phyloP scores from a whole-genome alignment of 2,113 vertebrate species.

The Zapus hudsonius region DNA sequence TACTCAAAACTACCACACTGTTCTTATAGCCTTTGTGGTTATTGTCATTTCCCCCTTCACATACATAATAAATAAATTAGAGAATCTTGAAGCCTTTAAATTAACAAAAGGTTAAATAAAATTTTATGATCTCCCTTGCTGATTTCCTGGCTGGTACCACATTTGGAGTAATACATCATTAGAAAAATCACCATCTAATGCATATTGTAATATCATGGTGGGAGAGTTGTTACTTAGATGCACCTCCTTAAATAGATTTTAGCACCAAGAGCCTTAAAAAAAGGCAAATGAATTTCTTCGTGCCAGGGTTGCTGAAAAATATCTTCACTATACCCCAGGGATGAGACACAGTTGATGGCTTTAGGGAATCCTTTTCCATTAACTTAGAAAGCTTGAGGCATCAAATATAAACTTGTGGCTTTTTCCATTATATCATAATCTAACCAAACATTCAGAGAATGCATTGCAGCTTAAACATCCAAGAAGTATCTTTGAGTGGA shows the following conservation, averaged over 20 bases:
- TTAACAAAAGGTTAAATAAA: slow-evolving; percentile 85
- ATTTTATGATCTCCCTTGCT: slow-evolving; percentile 81
- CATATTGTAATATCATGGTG: slow-evolving; percentile 78
- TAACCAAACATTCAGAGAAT: slow-evolving; percentile 35
- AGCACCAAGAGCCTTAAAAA: slow-evolving; percentile 64
- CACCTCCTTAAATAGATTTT: slow-evolving; percentile 69
- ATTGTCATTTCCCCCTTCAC: slow-evolving; percentile 68
- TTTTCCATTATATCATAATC: slow-evolving; percentile 50
- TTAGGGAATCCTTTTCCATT: slow-evolving; percentile 45
- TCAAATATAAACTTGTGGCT: slow-evolving; percentile 62
- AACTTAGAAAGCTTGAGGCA: slow-evolving; percentile 34
- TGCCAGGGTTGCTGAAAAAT: slow-evolving; percentile 63
- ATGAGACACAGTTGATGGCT: slow-evolving; percentile 46
- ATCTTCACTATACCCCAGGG: slow-evolving; percentile 45
- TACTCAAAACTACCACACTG: too few relatives aligned
- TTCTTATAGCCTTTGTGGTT: slow-evolving; percentile 62
- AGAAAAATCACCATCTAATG: slow-evolving; percentile 77
- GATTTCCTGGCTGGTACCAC: slow-evolving; percentile 64
- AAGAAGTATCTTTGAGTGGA: background rate
- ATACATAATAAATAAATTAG: slow-evolving; percentile 83
- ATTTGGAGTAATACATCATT: slow-evolving; percentile 81
- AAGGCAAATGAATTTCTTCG: slow-evolving; percentile 71
- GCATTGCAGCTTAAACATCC: background rate
- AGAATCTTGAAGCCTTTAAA: slow-evolving; percentile 78
- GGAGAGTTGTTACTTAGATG: slow-evolving; percentile 76